phyloP scores from a whole-genome alignment of 1,140 invertebrate species.

The Bombus difficillimus region DNA sequence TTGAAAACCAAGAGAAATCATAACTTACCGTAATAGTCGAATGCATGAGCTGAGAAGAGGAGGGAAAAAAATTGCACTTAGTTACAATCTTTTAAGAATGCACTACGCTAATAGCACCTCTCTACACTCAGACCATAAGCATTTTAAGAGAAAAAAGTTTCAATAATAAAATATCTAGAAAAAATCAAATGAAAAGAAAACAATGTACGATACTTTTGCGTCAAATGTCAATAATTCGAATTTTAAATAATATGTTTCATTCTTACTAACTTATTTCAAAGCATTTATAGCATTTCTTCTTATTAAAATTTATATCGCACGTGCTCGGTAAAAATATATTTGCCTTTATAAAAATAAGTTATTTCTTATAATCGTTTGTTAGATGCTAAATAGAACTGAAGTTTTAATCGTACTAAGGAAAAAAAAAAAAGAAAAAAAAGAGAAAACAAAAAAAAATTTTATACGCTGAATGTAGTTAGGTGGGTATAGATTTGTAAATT shows the following conservation, averaged over 20 bases:
- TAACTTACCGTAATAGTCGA: constrained; percentile 99
- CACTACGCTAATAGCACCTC: constrained; percentile 73
- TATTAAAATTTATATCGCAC: not conserved
- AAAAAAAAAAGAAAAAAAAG: not conserved
- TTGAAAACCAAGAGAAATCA: constrained; percentile 87
- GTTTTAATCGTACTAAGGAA: constrained; percentile 13
- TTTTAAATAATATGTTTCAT: not conserved
- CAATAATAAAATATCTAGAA: not conserved
- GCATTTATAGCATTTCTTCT: not conserved
- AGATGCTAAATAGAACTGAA: not conserved
- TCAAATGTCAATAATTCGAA: not conserved
- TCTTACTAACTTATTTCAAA: constrained; percentile 11
- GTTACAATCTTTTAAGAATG: constrained; percentile 79
- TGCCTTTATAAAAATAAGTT: not conserved
- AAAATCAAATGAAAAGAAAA: constrained; percentile 19
- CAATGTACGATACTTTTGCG: not conserved
- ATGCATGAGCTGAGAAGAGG: constrained; percentile 94
- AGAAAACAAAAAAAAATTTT: constrained; percentile 14
- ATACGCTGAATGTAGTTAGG: constrained; percentile 78
- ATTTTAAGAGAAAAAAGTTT: constrained; percentile 33
- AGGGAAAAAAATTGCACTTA: constrained; percentile 86
- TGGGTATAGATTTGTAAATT: constrained; percentile 67
- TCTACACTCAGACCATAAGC: constrained; percentile 76
- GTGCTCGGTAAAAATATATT: not conserved
- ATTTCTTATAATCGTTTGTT: constrained; percentile 16